These are phyloP conservation scores for Ammospiza maritima DNA, from an alignment of 2,797 vertebrate species.

Conservation along the genomic window DNA sequence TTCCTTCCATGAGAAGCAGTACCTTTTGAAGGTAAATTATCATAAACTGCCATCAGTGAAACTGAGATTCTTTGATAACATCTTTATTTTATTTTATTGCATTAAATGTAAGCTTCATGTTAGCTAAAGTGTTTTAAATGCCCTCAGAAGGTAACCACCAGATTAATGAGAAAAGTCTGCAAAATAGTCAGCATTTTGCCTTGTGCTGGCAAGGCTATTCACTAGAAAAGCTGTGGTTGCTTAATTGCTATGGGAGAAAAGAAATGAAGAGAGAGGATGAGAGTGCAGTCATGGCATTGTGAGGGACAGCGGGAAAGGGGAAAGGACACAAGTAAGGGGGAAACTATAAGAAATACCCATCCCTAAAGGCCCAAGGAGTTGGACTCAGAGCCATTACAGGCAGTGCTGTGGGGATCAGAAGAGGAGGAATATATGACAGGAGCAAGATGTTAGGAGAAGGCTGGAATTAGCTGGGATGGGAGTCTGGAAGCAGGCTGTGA, in stretches of 20 bases:
- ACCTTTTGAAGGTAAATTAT: background rate
- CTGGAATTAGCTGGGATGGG: background rate
- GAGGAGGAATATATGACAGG: background rate
- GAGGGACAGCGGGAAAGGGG: background rate
- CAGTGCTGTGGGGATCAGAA: background rate
- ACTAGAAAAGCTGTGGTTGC: background rate
- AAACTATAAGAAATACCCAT: background rate
- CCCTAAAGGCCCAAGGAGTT: background rate
- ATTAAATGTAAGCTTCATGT: background rate
- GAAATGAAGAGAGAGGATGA: background rate
- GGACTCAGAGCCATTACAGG: background rate
- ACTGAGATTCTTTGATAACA: background rate
- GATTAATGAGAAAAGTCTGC: background rate
- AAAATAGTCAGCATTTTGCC: background rate
- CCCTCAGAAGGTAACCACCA: background rate
- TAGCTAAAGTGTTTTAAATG: background rate
- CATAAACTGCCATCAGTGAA: background rate
- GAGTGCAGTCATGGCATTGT: background rate
- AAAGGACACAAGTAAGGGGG: background rate
- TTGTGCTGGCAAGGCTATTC: background rate
- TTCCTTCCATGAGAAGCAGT: background rate
- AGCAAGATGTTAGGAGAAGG: background rate
- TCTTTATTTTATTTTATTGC: background rate
- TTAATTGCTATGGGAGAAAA: slow-evolving; percentile 6
- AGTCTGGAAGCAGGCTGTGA: background rate